Base-by-base conservation (phyloP, 1,140 invertebrate species). In the Hyles euphorbiae region DNA sequence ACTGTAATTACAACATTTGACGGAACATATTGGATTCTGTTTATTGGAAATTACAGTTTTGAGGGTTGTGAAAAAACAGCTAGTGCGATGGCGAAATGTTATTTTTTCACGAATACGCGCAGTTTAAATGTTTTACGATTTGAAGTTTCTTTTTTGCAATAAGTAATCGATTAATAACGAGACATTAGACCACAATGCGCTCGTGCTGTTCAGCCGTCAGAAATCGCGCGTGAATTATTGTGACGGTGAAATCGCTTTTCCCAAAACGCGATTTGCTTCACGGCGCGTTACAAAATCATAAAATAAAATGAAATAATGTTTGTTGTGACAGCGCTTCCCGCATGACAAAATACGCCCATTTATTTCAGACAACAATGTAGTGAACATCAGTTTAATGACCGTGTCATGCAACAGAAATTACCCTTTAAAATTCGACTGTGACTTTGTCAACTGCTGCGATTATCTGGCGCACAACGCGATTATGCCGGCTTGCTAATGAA, bases 301-400 rank as follows among this genome's bases (percentile, higher is more conserved):
- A 85, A 70, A 81, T 77, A 74, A 77, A 83, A 85, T 81, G 74
- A 84, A 78, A 86, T 85, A 85, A 83, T 81, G 82, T 83, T 78
- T 87, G 83, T 88, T 88, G 81, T 88, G 85, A 88, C 85, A 83
- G 77, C 70, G 74, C 64, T 75, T 74, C 74, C 79, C 77, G 79
- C 81, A 79, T 86, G 70, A 83, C 81, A 82, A 78, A 85, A 83
- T 73, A 71, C 68, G 68, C 49, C 74, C 80, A 84, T 84, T 81
- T 78, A 85, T 79, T 78, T 74, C 70, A 59, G 60, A 82, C 77
- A 83, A 87, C 81, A 87, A 84, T 86, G 81, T 79, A 73, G 72
- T 78, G 77, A 78, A 80, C 74, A 85, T 75, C 65, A 57, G 68
- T 71, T 78, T 78, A 82, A 84, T 76, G 71, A 70, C 72, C 83